Conservation (phyloP, 2,113 vertebrate genomes). For the Tringa solitaria region DNA sequence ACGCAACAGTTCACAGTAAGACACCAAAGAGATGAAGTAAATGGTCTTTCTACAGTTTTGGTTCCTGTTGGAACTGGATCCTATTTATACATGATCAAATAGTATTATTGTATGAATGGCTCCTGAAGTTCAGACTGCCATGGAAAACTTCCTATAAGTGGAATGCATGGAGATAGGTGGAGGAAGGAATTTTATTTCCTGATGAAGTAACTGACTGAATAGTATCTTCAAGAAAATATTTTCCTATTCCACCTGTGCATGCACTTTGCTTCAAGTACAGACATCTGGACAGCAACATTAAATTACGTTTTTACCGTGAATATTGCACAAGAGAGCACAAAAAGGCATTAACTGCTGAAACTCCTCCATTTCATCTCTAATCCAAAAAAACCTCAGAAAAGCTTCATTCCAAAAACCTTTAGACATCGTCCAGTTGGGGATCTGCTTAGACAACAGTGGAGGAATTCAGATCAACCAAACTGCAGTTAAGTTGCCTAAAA, state of each 20-base stretch:
- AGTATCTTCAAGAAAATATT: not conserved
- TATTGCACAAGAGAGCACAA: not conserved
- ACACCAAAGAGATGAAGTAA: not conserved
- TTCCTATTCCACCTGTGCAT: not conserved
- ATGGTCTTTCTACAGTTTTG: not conserved
- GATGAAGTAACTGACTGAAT: not conserved
- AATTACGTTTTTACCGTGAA: not conserved
- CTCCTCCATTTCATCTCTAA: not conserved
- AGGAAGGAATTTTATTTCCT: not conserved
- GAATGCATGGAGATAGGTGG: not conserved
- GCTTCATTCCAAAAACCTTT: not conserved
- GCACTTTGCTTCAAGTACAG: not conserved
- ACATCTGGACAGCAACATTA: not conserved
- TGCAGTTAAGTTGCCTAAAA: not conserved
- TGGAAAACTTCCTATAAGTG: not conserved
- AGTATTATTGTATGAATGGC: not conserved
- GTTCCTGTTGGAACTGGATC: not conserved
- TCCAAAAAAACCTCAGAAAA: not conserved
- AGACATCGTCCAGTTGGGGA: not conserved
- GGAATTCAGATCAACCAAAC: not conserved
- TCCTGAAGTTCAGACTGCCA: not conserved
- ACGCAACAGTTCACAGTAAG: not conserved
- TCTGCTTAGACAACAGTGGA: not conserved
- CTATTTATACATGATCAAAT: not conserved
- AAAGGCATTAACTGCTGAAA: not conserved